A percentile compares a stretch with the other conserved stretches of the same genome.
phyloP scores from a whole-genome alignment of 2,888 invertebrate species.

The Agrotis ipsilon region DNA sequence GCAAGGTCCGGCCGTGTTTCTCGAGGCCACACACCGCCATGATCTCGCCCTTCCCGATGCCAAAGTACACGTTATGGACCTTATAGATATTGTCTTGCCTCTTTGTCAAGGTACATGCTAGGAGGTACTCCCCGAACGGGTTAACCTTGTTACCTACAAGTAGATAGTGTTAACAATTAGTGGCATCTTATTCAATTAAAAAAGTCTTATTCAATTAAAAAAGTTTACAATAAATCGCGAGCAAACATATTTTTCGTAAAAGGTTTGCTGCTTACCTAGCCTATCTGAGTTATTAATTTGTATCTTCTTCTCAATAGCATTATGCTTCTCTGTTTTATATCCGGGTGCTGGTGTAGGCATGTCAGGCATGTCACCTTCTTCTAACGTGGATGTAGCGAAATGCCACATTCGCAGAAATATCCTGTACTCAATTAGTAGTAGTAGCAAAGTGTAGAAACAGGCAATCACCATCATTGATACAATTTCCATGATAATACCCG shows the following conservation, averaged over 20 bases:
- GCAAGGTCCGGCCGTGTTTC: slow-evolving; percentile 74
- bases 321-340: slow-evolving; percentile 67
- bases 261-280: slow-evolving; percentile 19
- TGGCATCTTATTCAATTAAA: background rate
- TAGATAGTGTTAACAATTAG: background rate
- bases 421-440: slow-evolving; percentile 81
- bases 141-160: slow-evolving; percentile 68
- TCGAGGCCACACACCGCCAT: slow-evolving; percentile 80
- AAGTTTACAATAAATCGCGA: no score
- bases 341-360: slow-evolving; percentile 59
- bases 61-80: slow-evolving; percentile 74
- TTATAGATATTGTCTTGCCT: slow-evolving; percentile 64
- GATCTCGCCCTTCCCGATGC: slow-evolving; percentile 79
- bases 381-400: slow-evolving; percentile 53
- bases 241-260: background rate
- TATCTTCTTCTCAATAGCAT: slow-evolving; percentile 70
- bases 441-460: slow-evolving; percentile 68
- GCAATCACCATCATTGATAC: slow-evolving; percentile 72
- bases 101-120: slow-evolving; percentile 72
- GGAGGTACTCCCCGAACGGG: slow-evolving; percentile 79
- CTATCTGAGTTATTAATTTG: slow-evolving; percentile 58
- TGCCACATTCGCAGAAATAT: slow-evolving; percentile 69
- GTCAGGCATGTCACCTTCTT: slow-evolving; percentile 40
- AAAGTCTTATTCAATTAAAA: no score
- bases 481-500: slow-evolving; percentile 76